A percentile compares a stretch with the other conserved stretches of the same genome.
These are phyloP conservation scores for Babylonia areolata DNA, from an alignment of 1,140 invertebrate genomes.

Conservation along the genomic window DNA sequence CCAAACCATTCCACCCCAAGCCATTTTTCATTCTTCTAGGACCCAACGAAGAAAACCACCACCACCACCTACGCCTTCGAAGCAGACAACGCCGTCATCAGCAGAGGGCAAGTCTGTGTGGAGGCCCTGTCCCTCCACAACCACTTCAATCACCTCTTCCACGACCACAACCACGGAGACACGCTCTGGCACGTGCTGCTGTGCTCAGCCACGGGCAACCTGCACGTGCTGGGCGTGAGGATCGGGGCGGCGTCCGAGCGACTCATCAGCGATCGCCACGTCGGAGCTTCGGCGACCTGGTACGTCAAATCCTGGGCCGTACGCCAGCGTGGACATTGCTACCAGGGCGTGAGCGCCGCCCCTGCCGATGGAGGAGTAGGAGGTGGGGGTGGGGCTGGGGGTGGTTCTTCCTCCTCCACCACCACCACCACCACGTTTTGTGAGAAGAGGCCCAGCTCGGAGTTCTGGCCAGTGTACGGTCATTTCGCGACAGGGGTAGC, in stretches of 20 bases:
- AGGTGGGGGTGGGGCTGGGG: neutral
- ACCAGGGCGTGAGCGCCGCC: neutral
- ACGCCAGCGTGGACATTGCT: neutral
- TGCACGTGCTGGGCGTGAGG: neutral
- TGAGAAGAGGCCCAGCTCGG: neutral
- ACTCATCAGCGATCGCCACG: neutral
- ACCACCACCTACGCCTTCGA: neutral
- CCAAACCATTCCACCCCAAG: too few species aligned
- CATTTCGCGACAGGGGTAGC: neutral
- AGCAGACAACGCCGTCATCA: constrained; percentile 8
- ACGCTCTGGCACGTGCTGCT: constrained; percentile 11
- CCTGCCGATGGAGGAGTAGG: neutral
- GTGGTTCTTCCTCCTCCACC: neutral
- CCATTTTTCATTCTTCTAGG: too few species aligned
- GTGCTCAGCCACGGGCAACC: neutral
- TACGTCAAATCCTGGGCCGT: constrained; percentile 14
- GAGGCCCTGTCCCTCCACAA: constrained; percentile 20
- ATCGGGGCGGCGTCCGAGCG: neutral
- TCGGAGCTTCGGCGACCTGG: constrained; percentile 8
- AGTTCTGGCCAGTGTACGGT: constrained; percentile 11
- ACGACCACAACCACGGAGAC: neutral
- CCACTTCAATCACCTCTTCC: constrained; percentile 19
- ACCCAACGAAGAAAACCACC: neutral
- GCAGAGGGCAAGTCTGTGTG: neutral
- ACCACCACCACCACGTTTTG: neutral